These are phyloP conservation scores for Chondrosia reniformis DNA, from an alignment of 37 sponge, comb jelly and placozoan species.

Conservation along the genomic window DNA sequence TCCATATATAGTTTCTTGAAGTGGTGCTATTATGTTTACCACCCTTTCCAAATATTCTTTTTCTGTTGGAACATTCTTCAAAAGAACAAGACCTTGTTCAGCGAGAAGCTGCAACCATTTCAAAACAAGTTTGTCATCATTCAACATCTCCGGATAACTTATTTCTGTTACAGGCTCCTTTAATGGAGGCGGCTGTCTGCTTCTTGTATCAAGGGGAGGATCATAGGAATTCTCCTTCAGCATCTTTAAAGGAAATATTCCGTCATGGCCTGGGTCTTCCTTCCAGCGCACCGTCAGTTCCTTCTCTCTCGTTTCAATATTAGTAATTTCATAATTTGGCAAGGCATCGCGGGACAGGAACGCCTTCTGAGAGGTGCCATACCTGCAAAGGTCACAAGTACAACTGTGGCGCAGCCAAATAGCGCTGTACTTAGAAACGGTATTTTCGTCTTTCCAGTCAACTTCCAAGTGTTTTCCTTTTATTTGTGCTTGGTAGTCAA, in stretches of 20 bases:
- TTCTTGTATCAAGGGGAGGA: not conserved
- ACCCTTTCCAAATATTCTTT: not conserved
- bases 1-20: not conserved
- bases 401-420: not conserved
- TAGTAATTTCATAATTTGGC: not conserved
- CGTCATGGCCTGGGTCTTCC: not conserved
- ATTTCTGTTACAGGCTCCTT: not conserved
- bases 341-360: not conserved
- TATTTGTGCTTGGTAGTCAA: too few species aligned
- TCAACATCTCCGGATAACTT: not conserved
- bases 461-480: too few species aligned
- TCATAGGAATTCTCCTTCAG: not conserved
- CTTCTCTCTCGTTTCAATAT: not conserved
- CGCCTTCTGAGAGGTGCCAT: not conserved
- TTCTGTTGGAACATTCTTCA: not conserved
- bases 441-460: too few species aligned
- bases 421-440: not conserved
- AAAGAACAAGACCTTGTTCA: not conserved
- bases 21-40: not conserved
- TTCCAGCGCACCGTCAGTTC: not conserved
- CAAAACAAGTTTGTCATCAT: not conserved
- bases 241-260: not conserved
- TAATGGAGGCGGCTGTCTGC: not conserved
- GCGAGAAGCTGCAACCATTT: not conserved
- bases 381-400: not conserved